phyloP scores from a whole-genome alignment of 1,140 invertebrate genomes.

The Augochlora pura region DNA sequence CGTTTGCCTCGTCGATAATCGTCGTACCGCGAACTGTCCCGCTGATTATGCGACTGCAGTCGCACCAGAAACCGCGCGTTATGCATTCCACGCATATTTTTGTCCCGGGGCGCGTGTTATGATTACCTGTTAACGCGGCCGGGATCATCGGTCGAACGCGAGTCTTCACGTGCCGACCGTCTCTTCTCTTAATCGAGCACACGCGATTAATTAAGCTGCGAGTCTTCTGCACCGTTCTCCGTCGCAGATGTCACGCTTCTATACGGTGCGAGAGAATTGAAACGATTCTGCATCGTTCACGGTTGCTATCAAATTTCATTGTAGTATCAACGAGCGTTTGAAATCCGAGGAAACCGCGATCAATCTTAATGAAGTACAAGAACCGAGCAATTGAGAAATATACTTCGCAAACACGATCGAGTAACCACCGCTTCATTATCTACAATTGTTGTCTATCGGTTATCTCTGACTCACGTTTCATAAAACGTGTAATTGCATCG shows the following conservation, averaged over 20 bases:
- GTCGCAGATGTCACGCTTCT: too few species aligned
- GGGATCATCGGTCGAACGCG: neutral
- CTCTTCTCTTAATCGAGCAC: too few species aligned
- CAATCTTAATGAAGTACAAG: too few species aligned
- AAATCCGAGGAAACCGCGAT: too few species aligned
- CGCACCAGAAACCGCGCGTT: slow-evolving; percentile 10
- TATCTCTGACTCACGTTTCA: slow-evolving; percentile 12
- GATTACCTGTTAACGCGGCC: slow-evolving; percentile 17
- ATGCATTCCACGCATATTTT: slow-evolving; percentile 29
- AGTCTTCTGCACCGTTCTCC: too few species aligned
- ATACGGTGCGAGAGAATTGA: too few species aligned
- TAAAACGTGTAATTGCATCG: slow-evolving; percentile 10
- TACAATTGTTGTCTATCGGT: neutral
- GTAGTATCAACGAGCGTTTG: too few species aligned
- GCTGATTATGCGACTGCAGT: neutral
- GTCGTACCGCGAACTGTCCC: too few species aligned
- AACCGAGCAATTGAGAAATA: neutral
- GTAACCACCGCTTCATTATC: slow-evolving; percentile 23
- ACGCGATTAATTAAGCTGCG: too few species aligned
- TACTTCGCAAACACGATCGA: neutral
- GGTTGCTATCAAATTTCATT: neutral
- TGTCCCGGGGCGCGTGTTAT: neutral
- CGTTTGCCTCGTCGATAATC: too few species aligned
- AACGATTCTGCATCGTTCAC: too few species aligned
- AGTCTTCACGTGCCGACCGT: neutral